These are phyloP conservation scores for Strigamia crassipes DNA, from an alignment of 2,888 invertebrate species.

Conservation along the genomic window DNA sequence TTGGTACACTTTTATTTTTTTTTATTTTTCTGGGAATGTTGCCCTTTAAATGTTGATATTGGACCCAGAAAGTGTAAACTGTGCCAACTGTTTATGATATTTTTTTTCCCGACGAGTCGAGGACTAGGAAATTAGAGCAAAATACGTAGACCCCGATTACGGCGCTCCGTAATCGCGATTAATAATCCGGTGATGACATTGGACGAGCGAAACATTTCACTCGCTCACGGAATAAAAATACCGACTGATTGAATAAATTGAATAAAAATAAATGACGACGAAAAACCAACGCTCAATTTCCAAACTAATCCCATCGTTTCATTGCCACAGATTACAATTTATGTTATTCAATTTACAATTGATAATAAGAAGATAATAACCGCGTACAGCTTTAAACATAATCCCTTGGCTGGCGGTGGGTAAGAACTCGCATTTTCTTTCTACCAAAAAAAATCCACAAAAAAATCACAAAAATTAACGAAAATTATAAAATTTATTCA, in stretches of 20 bases:
- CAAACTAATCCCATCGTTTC: not conserved
- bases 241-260: not conserved
- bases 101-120: not conserved
- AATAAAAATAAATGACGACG: not conserved
- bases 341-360: constrained; percentile 34
- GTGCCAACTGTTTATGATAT: not conserved
- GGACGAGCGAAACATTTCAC: too few relatives aligned
- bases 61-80: not conserved
- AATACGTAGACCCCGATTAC: too few relatives aligned
- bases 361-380: constrained; percentile 18
- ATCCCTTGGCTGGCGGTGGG: not conserved
- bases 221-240: too few relatives aligned
- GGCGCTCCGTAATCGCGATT: too few relatives aligned
- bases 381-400: not conserved
- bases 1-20: not conserved
- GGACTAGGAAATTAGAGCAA: too few relatives aligned
- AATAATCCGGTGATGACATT: too few relatives aligned
- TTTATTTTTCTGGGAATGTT: not conserved
- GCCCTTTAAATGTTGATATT: not conserved
- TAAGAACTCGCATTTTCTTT: not conserved
- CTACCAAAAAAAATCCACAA: not conserved
- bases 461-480: too few relatives aligned
- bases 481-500: too few relatives aligned
- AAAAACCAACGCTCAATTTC: too few relatives aligned
- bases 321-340: constrained; percentile 1